Evolutionary conservation across 2,888 invertebrate genomes (phyloP).

Genomic region (Polyommatus icarus): DNA sequence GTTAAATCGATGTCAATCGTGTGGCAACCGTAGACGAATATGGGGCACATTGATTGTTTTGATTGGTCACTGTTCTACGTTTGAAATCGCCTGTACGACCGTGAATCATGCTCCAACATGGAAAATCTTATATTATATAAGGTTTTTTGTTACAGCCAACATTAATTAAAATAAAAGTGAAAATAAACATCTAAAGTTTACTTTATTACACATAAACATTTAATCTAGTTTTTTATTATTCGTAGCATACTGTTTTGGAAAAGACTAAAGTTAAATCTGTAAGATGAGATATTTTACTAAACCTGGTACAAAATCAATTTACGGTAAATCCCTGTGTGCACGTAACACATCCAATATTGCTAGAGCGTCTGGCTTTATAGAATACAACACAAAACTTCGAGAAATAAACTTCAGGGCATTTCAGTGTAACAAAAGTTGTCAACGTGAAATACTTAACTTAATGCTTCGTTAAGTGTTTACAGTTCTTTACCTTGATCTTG

Average conservation of each 20-base stretch:
- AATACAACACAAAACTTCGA: slow-evolving; percentile 16
- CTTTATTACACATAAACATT: too few species aligned
- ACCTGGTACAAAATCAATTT: slow-evolving; percentile 16
- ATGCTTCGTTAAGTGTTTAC: neutral
- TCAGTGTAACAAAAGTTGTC: neutral
- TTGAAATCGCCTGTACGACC: too few species aligned
- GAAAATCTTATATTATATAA: too few species aligned
- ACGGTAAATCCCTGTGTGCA: slow-evolving; percentile 1
- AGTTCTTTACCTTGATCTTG: neutral
- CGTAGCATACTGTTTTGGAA: neutral
- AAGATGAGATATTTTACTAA: slow-evolving; percentile 6
- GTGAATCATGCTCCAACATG: too few species aligned
- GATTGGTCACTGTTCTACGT: too few species aligned
- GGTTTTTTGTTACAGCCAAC: too few species aligned
- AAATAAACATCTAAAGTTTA: neutral
- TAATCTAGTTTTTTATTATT: too few species aligned
- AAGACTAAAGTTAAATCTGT: neutral
- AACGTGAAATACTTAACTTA: neutral
- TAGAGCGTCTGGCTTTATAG: slow-evolving; percentile 23
- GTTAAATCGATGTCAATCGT: too few species aligned
- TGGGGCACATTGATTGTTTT: too few species aligned
- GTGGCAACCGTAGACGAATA: too few species aligned
- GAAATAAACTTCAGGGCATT: neutral
- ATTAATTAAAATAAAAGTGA: neutral
- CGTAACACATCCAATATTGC: slow-evolving; percentile 17